phyloP scores from a whole-genome alignment of 1,140 invertebrate genomes.

The Leptoteleia sp. region DNA sequence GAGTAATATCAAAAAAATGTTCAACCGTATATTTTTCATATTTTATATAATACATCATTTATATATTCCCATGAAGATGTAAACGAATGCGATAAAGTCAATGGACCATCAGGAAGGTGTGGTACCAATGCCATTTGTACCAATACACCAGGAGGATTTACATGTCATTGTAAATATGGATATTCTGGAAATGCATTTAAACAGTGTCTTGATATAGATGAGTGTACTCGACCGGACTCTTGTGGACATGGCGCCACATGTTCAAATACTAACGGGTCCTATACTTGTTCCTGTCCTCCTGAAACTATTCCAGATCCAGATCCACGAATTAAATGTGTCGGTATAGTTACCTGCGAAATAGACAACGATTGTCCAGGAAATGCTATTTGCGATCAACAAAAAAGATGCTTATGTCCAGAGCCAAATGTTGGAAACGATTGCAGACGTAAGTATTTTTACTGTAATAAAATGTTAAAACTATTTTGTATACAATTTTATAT shows the following conservation, averaged over 20 bases:
- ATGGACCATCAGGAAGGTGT: conserved; percentile 90
- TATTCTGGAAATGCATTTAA: conserved; percentile 89
- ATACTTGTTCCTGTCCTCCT: conserved; percentile 89
- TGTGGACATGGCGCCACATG: conserved; percentile 92
- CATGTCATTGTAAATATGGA: conserved; percentile 89
- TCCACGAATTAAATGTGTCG: conserved; percentile 88
- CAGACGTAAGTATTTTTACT: conserved; percentile 85
- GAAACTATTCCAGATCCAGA: conserved; percentile 91
- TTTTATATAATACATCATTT: too few relatives aligned
- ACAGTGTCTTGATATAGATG: conserved; percentile 91
- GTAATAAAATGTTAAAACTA: too few relatives aligned
- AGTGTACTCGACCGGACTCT: conserved; percentile 85
- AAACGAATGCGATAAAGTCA: conserved; percentile 92
- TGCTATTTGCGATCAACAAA: conserved; percentile 89
- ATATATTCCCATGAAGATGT: too few relatives aligned
- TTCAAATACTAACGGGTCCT: conserved; percentile 88
- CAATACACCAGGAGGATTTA: conserved; percentile 89
- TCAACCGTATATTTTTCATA: too few relatives aligned
- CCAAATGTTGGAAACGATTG: conserved; percentile 95
- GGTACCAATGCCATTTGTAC: conserved; percentile 91
- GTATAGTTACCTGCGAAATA: conserved; percentile 87
- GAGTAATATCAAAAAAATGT: conserved; percentile 66
- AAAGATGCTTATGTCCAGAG: conserved; percentile 92
- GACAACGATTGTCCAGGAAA: conserved; percentile 93
- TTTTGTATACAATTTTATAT: too few relatives aligned